These are phyloP conservation scores for Catharus ustulatus DNA, from an alignment of 2,797 vertebrate genomes.

Conservation along the genomic window DNA sequence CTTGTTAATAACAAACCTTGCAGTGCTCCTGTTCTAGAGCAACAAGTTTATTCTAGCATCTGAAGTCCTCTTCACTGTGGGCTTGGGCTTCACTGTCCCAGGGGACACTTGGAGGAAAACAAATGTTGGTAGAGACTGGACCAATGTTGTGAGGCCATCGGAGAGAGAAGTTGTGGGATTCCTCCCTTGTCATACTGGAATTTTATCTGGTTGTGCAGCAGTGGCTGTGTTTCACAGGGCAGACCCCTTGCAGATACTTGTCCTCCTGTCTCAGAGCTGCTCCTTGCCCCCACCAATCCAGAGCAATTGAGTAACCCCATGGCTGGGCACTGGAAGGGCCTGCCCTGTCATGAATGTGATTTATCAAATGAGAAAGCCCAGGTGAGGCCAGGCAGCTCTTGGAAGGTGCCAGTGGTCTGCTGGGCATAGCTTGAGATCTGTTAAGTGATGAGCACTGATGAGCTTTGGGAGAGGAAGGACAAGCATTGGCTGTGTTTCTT, in stretches of 20 bases:
- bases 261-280: neutral
- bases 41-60: neutral
- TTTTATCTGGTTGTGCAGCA: neutral
- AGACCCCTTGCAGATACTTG: neutral
- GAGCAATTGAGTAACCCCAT: neutral
- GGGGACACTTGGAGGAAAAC: neutral
- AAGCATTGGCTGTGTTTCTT: neutral
- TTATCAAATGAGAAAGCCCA: neutral
- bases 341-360: neutral
- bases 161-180: neutral
- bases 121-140: neutral
- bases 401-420: neutral
- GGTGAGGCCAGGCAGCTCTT: neutral
- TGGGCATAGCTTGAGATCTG: neutral
- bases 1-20: neutral
- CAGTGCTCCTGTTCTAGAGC: neutral
- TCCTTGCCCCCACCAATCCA: neutral
- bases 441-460: neutral
- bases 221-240: neutral
- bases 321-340: neutral
- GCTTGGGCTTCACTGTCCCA: neutral
- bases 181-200: neutral
- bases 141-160: fast-evolving
- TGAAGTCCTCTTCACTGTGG: neutral
- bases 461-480: neutral